Conservation (phyloP, 2,113 vertebrate species). For the Syngnathoides biaculeatus region DNA sequence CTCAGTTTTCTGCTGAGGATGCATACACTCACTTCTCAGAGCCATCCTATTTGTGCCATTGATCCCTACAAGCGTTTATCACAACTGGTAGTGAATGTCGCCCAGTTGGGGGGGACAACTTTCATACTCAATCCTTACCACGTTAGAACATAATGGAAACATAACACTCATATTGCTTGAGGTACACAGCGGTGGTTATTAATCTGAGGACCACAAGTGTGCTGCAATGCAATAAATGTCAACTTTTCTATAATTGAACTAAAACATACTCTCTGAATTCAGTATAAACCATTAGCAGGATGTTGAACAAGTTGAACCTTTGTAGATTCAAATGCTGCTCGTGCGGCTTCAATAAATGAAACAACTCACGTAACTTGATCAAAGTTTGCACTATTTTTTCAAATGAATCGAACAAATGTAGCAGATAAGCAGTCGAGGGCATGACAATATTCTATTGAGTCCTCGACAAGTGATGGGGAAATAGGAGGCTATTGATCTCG, state of each 20-base stretch:
- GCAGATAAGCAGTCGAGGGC: slow-evolving; percentile 3
- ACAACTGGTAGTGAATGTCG: background rate
- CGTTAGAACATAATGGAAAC: background rate
- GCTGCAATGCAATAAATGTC: background rate
- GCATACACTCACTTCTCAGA: slow-evolving; percentile 27
- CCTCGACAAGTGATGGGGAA: slow-evolving; percentile 40
- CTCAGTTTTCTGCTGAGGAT: slow-evolving; percentile 40
- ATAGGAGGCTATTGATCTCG: slow-evolving; percentile 55
- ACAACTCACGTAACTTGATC: background rate
- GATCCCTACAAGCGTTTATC: slow-evolving; percentile 20
- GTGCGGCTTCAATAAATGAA: background rate
- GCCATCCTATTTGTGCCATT: slow-evolving; percentile 21
- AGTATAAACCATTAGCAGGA: background rate
- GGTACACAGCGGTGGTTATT: background rate
- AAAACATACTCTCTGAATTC: background rate
- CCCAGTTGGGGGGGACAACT: background rate
- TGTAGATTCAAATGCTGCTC: background rate
- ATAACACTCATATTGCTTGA: background rate
- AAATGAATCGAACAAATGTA: slow-evolving; percentile 21
- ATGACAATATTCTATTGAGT: slow-evolving; percentile 22
- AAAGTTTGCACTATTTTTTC: background rate
- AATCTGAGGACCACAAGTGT: background rate
- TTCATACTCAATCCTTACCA: background rate
- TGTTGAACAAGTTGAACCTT: background rate
- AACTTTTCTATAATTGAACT: background rate